Base-by-base conservation (phyloP, 2,113 vertebrate genomes). In the Carollia perspicillata region DNA sequence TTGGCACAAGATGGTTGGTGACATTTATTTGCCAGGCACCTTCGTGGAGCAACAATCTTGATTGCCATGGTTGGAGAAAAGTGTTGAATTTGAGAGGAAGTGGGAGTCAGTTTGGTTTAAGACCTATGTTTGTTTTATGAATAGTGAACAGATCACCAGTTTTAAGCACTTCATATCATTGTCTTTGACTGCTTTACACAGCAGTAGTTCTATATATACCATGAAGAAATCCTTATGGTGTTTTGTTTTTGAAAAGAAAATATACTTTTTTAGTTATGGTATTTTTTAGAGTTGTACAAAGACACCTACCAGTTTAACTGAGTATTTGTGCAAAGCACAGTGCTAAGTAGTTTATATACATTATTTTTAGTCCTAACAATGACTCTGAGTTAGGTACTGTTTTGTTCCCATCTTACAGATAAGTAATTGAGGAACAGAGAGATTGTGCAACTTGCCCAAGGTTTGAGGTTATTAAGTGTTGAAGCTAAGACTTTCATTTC, bases 171-270 rank as follows among this genome's bases (percentile, higher is more conserved):
- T 23, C 53, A 7, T 47, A 65, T 69, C 87, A 47, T 79, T 84
- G 37, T 90, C 23, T 33, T 90, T 40, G 60, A 93, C 18, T 93
- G 63, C 26, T 88, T 37, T 79, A 44, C 83, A 60, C 13, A 87
- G 18, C 40, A 85, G n/a, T 71, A 44, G 6, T 75, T 77, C 40
- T 81, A 60, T 51, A 26, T 63, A 40, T 66, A 23, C 16, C 2
- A 3, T 53, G 58, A 93, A 66, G 44, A 49, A 65, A 12, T 23
- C 74, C 58, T 30, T 35, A 37, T 55, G 22, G 51, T 81, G 35
- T 22, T 93, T 74, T n/a, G 22, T 6, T 74, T 96, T 89, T 81
- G 78, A 94, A 79, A 89, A 65, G 23, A 85, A 92, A 28, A 30
- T 12, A 35, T 47, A 69, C 42, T 60, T 79, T 60, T 77, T 79